Evolutionary conservation across 2,797 vertebrate genomes (phyloP), one percentile per base, ranked within the genome.

Genomic region (Enteromius argenteus): DNA sequence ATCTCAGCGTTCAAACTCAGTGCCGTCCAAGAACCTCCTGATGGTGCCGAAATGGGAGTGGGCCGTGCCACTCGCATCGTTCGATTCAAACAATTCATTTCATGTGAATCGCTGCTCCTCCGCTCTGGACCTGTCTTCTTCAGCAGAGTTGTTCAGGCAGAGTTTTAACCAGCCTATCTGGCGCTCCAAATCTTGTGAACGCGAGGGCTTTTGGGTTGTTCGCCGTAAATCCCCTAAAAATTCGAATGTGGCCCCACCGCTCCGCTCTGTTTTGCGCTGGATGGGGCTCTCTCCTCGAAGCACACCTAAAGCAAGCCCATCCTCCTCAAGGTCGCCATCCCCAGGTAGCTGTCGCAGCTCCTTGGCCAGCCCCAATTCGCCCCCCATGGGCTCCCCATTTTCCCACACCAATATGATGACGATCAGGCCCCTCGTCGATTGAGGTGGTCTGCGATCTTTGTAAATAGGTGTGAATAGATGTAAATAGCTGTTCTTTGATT

Each of bases 211-310:
- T 15, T 9, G 32, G 8, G 51, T 60, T 58, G 42, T 67, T 46
- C 72, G n/a, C 1, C 0, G 0, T 27, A 27, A 27, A 5, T 0
- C 0, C 32, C 51, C 0, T 7, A 0, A 10, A 42, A 39, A 1
- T 0, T 0, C 9, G 0, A 0, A 6, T 0, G 17, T 80, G 0
- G 71, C 85, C 15, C 13, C 30, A 5, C 53, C 77, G 0, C 1
- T 85, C 1, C 46, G 27, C 2, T 8, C 21, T 2, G 0, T 76
- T 1, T 2, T 87, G 15, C 42, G 51, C 21, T 58, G 83, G 81
- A 39, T 89, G 8, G 35, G 35, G 0, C 1, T 86, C 9, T 91
- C 88, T 7, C 89, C 90, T 71, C 23, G 10, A 14, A 23, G 30
- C 35, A 90, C 89, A 2, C 73, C 83, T 3, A 74, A 35, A 4